Conservation (phyloP, 1,140 invertebrate species). For the Hyposmocoma kahamanoa region DNA sequence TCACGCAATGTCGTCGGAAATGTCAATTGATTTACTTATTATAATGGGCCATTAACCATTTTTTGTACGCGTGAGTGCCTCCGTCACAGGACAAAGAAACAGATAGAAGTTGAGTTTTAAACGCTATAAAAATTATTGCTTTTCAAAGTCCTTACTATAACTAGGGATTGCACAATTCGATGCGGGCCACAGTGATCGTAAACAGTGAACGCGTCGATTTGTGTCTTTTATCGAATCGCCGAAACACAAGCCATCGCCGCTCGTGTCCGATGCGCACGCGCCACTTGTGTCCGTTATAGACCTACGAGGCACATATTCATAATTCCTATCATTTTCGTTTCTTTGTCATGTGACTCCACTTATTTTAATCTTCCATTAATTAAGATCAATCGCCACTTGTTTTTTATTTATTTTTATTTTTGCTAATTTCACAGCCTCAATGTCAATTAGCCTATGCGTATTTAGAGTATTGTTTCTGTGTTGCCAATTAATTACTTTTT, state of each 20-base stretch:
- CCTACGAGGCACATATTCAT: no score
- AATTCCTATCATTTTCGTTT: no score
- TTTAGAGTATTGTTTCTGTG: constrained; percentile 70
- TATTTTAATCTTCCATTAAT: constrained; percentile 45
- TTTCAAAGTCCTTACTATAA: no score
- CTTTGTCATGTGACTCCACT: constrained; percentile 42
- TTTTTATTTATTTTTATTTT: constrained; percentile 59
- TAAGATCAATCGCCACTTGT: constrained; percentile 63
- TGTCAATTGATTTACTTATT: constrained; percentile 69
- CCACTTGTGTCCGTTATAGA: no score
- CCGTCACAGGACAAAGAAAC: constrained; percentile 39
- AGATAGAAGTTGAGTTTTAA: no score
- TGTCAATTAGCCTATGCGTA: constrained; percentile 72
- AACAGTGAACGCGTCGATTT: no score
- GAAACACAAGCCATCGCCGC: no score
- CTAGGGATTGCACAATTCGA: no score
- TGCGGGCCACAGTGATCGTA: no score
- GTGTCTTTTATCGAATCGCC: no score
- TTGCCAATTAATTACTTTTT: constrained; percentile 68
- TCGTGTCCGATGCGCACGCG: no score
- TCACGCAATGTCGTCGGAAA: constrained; percentile 48
- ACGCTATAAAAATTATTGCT: no score
- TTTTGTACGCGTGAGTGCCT: constrained; percentile 49
- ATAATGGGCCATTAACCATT: constrained; percentile 59
- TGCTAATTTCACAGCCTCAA: constrained; percentile 72